Percentiles rank a stretch among this genome's conserved stretches.
Evolutionary conservation across 2,888 invertebrate genomes (phyloP).

Genomic region (Lagria hirta): DNA sequence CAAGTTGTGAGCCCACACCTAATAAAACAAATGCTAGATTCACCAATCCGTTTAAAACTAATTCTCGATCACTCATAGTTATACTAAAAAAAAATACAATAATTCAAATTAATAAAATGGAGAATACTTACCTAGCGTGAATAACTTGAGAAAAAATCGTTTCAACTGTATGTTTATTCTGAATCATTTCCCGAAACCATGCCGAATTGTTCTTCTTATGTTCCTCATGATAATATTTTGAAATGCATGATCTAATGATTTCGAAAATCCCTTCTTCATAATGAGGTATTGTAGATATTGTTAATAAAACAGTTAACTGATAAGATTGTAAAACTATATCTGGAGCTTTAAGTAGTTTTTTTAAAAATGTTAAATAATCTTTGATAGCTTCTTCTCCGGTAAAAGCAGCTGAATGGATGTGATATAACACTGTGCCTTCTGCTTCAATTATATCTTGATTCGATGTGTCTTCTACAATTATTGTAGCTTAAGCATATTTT

Average conservation of each 20-base stretch:
- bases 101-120: neutral
- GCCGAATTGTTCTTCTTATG: slow-evolving; percentile 48
- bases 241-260: slow-evolving; percentile 47
- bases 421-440: slow-evolving; percentile 64
- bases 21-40: slow-evolving; percentile 53
- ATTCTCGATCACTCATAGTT: slow-evolving; percentile 56
- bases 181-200: slow-evolving; percentile 60
- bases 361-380: slow-evolving; percentile 53
- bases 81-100: slow-evolving; percentile 1
- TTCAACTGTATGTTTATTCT: slow-evolving; percentile 49
- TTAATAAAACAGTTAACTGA: slow-evolving; percentile 61
- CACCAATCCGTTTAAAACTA: slow-evolving; percentile 54
- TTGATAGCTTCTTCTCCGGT: slow-evolving; percentile 53
- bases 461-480: slow-evolving; percentile 51
- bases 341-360: slow-evolving; percentile 59
- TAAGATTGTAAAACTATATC: slow-evolving; percentile 65
- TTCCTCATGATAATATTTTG: slow-evolving; percentile 46
- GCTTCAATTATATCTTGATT: slow-evolving; percentile 60
- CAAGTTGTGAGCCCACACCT: slow-evolving; percentile 43
- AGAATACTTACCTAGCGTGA: slow-evolving; percentile 52
- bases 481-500: slow-evolving; percentile 10
- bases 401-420: slow-evolving; percentile 56
- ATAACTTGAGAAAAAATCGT: slow-evolving; percentile 55
- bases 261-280: slow-evolving; percentile 56
- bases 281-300: slow-evolving; percentile 54